Evolutionary conservation across 2,113 vertebrate species (phyloP), one percentile per base, ranked within the genome.

Genomic region (Copsychus sechellarum): DNA sequence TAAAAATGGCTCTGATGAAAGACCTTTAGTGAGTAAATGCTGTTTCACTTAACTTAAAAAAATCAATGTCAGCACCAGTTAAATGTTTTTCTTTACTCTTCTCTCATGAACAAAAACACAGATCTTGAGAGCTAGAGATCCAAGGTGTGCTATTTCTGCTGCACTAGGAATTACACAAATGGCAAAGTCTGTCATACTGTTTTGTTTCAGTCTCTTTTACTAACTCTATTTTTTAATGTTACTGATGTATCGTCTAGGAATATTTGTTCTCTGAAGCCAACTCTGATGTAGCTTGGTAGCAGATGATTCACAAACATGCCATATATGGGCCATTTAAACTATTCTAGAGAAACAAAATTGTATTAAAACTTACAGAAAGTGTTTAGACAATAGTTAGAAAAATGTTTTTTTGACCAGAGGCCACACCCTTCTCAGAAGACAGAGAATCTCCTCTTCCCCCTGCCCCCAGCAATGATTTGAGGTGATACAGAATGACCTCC

Each of bases 341-440:
- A 12, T 25, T 13, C 19, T 34, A 43, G 17, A 58, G n/a, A 34
- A 48, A 84, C 31, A 60, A 43, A 66, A 50, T 3, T 7, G 6
- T 34, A 20, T 64, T 50, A 57, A 73, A 38, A 24, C 24, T 42
- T 93, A 54, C 6, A 83, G 54, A 64, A 93, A 83, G 29, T 48
- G 51, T 70, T 80, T 88, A 48, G 29, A 19, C 8, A 54, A 15
- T 56, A 45, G 61, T 53, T 57, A 67, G 42, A 72, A 15, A 90
- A 80, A 26, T 4, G 2, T 0, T 8, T 34, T 47, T 61, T 61
- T 0, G 0, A 54, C 6, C 8, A 31, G 54, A 76, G 53, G 6
- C 12, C 29, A n/a, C 6, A 29, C 13, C 9, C 11, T 56, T 50
- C 23, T 45, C 38, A 45, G 20, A 20, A 21, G 26, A 15, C 3